Percentiles rank a stretch among this genome's conserved stretches.
Evolutionary conservation across 2,113 vertebrate genomes (phyloP).

Genomic region (Corapipo altera): DNA sequence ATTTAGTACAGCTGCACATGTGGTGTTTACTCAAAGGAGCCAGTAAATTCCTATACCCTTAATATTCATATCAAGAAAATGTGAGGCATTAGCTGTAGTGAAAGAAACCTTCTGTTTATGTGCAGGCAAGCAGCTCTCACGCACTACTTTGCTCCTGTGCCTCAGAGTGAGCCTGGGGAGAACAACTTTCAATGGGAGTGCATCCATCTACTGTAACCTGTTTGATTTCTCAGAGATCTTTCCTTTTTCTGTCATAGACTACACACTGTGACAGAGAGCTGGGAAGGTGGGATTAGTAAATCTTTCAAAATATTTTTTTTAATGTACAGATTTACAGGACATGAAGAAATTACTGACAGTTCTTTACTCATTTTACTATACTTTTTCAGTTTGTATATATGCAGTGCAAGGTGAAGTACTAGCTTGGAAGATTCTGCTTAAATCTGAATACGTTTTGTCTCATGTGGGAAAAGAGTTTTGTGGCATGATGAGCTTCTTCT

Average conservation of each 20-base stretch:
- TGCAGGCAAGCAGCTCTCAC: not conserved
- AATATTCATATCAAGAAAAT: not conserved
- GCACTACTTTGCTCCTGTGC: not conserved
- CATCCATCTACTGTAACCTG: accelerated
- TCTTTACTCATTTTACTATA: not conserved
- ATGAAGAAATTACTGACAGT: not conserved
- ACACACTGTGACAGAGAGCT: not conserved
- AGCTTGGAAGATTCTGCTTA: not conserved
- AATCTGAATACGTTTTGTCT: not conserved
- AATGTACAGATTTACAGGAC: not conserved
- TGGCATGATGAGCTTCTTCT: not conserved
- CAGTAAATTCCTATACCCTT: not conserved
- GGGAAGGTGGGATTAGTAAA: not conserved
- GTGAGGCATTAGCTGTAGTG: not conserved
- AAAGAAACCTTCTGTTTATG: not conserved
- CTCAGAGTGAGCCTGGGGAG: not conserved
- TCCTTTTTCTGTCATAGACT: not conserved
- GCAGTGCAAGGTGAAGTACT: not conserved
- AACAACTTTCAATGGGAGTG: not conserved
- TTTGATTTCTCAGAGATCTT: not conserved
- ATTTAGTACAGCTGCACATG: not conserved
- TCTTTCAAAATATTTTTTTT: not conserved
- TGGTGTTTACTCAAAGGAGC: not conserved
- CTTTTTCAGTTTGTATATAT: not conserved
- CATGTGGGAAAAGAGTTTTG: not conserved